Percentiles rank a stretch among this genome's conserved stretches.
Evolutionary conservation across 2,888 invertebrate genomes (phyloP).

Genomic region (Lysandra coridon): DNA sequence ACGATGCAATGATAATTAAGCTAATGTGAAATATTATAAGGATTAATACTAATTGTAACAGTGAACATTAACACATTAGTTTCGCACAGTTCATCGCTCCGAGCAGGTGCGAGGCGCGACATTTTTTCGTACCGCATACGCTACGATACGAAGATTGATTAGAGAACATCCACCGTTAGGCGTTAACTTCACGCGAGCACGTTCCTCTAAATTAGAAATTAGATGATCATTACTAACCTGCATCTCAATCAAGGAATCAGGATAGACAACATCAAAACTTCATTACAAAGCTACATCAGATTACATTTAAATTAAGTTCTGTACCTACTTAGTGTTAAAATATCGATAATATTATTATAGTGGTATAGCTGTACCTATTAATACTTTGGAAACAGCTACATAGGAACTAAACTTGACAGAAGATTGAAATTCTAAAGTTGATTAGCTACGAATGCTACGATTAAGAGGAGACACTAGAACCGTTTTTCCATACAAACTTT

Average conservation of each 20-base stretch:
- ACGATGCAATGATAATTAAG: background rate
- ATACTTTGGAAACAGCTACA: background rate
- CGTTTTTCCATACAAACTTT: too few relatives aligned
- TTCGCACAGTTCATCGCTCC: conserved; percentile 48
- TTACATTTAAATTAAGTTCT: background rate
- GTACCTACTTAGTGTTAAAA: background rate
- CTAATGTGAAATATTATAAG: background rate
- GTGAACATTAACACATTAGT: background rate
- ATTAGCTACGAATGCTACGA: too few relatives aligned
- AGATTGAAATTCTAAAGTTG: too few relatives aligned
- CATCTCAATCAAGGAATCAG: conserved; percentile 8
- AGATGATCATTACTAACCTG: background rate
- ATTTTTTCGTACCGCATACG: conserved; percentile 59
- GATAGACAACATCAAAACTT: background rate
- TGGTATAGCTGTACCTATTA: background rate
- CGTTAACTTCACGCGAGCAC: background rate
- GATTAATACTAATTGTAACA: background rate
- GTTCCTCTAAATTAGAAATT: conserved; percentile 16
- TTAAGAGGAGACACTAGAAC: too few relatives aligned
- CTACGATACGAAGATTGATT: conserved; percentile 46
- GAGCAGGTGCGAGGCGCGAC: conserved; percentile 51
- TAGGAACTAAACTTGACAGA: too few relatives aligned
- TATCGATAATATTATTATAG: background rate
- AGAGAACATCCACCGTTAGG: conserved; percentile 44
- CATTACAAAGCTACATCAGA: background rate